Percentiles rank a stretch among this genome's conserved stretches.
These are phyloP conservation scores for Acestrorhynchus altus DNA, from an alignment of 2,797 vertebrate species.

Conservation along the genomic window DNA sequence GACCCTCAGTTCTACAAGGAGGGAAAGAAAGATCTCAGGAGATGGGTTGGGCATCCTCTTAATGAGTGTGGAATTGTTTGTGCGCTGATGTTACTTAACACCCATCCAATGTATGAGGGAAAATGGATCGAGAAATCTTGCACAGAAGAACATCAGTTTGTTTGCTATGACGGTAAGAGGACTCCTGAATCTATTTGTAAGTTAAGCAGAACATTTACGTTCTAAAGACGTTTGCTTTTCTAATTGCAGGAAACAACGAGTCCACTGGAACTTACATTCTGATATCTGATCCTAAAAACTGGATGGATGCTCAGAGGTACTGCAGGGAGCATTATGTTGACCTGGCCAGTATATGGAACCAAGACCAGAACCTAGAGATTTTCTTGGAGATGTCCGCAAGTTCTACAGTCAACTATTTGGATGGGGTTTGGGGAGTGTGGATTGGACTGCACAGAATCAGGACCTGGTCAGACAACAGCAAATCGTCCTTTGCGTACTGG, in stretches of 20 bases:
- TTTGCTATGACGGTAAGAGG: constrained; percentile 50
- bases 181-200: background rate
- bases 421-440: constrained; percentile 26
- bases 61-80: background rate
- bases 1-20: constrained; percentile 38
- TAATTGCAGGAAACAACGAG: constrained; percentile 22
- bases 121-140: constrained; percentile 22
- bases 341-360: constrained; percentile 42
- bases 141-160: background rate
- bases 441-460: constrained; percentile 52
- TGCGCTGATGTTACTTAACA: constrained; percentile 8
- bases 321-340: constrained; percentile 46
- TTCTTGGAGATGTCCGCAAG: background rate
- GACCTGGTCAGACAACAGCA: constrained; percentile 41
- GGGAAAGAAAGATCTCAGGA: constrained; percentile 46
- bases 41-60: constrained; percentile 18
- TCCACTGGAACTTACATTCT: background rate
- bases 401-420: background rate
- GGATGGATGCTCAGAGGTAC: constrained; percentile 45
- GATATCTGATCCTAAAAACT: background rate
- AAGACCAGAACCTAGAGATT: constrained; percentile 31
- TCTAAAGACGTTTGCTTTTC: background rate
- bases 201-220: background rate
- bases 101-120: background rate
- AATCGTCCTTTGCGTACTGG: constrained; percentile 4